phyloP scores from a whole-genome alignment of 2,797 vertebrate species.

The Paedocypris micromegethes region DNA sequence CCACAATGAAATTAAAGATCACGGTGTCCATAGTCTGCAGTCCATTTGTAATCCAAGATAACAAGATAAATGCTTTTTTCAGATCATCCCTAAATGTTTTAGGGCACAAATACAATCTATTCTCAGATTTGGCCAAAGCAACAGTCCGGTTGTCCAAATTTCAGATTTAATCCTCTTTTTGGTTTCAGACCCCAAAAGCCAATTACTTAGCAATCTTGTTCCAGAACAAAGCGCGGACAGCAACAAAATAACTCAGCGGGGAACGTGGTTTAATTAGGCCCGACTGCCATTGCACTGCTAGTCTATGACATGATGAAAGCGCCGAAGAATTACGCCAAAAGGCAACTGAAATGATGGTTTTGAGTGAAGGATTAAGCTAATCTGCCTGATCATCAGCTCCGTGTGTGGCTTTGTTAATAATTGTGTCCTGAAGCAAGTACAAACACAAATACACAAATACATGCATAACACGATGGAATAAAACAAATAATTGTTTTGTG shows the following conservation, averaged over 20 bases:
- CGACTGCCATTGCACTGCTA: slow-evolving; percentile 3
- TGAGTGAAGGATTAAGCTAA: slow-evolving; percentile 10
- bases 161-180: slow-evolving; percentile 13
- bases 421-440: neutral
- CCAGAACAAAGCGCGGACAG: slow-evolving; percentile 16
- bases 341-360: neutral
- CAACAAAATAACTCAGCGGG: neutral
- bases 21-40: no score
- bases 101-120: no score
- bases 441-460: no score
- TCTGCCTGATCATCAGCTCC: neutral
- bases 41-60: no score
- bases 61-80: no score
- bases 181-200: slow-evolving; percentile 19
- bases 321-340: slow-evolving; percentile 1
- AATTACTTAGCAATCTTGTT: slow-evolving; percentile 24
- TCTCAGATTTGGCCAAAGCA: neutral
- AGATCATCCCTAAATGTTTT: no score
- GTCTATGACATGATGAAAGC: neutral
- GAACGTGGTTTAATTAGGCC: slow-evolving; percentile 6
- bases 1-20: no score
- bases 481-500: no score
- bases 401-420: neutral
- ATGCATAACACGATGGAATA: no score
- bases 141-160: neutral